These are phyloP conservation scores for Scaptodrosophila lebanonensis DNA, from an alignment of 1,140 invertebrate species.

Conservation along the genomic window DNA sequence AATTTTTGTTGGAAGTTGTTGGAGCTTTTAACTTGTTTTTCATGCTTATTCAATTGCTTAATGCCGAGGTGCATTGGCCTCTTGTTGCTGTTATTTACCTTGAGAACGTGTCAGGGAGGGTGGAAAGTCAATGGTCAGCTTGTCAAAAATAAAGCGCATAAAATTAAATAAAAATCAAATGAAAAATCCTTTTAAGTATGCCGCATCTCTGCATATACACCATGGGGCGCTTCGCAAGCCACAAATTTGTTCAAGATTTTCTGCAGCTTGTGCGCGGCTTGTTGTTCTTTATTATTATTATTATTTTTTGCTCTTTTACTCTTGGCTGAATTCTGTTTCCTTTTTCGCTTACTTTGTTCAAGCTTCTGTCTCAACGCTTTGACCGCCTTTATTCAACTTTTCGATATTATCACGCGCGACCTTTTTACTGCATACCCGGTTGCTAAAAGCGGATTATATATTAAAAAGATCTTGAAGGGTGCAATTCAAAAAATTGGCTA, in stretches of 20 bases:
- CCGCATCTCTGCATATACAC: background rate
- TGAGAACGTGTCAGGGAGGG: slow-evolving; percentile 2
- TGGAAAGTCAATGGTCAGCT: slow-evolving; percentile 6
- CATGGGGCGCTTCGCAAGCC: too few species aligned
- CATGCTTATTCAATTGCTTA: slow-evolving; percentile 14
- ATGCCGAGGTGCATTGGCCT: slow-evolving; percentile 12
- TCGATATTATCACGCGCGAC: slow-evolving; percentile 27
- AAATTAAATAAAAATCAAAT: slow-evolving; percentile 61
- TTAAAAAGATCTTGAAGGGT: slow-evolving; percentile 33
- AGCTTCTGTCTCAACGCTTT: slow-evolving; percentile 38
- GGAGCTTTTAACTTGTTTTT: background rate
- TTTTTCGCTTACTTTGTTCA: slow-evolving; percentile 39
- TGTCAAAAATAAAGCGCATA: slow-evolving; percentile 23
- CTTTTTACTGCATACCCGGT: slow-evolving; percentile 23
- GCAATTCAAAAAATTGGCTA: slow-evolving; percentile 29
- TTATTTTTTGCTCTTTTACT: background rate
- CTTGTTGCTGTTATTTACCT: slow-evolving; percentile 1
- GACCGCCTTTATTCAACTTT: slow-evolving; percentile 39
- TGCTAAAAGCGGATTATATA: slow-evolving; percentile 33
- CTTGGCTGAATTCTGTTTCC: slow-evolving; percentile 23
- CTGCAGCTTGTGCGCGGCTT: slow-evolving; percentile 17
- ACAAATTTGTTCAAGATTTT: slow-evolving; percentile 43
- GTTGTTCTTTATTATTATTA: background rate
- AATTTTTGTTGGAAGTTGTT: background rate
- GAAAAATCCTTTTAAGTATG: slow-evolving; percentile 48